Evolutionary conservation across 2,888 invertebrate genomes (phyloP), one percentile per base, ranked within the genome.

Genomic region (Neoascia interrupta): DNA sequence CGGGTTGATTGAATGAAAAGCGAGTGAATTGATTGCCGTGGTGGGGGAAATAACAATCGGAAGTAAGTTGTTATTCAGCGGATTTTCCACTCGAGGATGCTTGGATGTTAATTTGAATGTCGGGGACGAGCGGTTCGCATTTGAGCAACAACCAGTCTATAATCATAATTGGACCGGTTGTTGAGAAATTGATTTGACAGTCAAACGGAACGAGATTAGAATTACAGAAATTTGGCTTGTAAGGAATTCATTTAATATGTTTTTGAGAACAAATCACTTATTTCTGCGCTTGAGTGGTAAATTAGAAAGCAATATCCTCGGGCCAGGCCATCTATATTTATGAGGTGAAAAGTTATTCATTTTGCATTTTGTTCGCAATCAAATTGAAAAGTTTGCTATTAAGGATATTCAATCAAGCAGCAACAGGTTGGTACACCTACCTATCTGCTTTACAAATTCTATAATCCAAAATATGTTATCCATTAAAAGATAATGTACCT

Each of bases 41-140:
- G 19, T 5, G 49, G 0, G 23, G 18, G 19, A 60, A 64, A 58
- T 49, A 15, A 18, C 72, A 72, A 72, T 72, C 64, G 76, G 76
- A 76, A 76, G 64, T 76, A 45, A 72, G 53, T 72, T 68, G 70
- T 70, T 70, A 60, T 53, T 64, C 58, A 19, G 39, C 15, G 47
- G 64, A 60, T 53, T 34, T 43, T 53, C 26, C 31, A 13, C 15
- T 13, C 28, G 51, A 43, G 41, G 49, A 72, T 54, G 41, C 53
- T 60, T 36, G 61, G 28, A 51, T 63, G 54, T 41, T 63, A 51
- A 36, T 49, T 72, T 63, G 34, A 49, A 11, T 10, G 26, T 16
- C n/a, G 23, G 21, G 18, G 39, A 13, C 26, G 47, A 41, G 39
- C 5, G 18, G 34, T 56, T 28, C 37, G 53, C 34, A 39, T 37